These are phyloP conservation scores for Calyptomena viridis DNA, from an alignment of 2,113 vertebrate species.

Conservation along the genomic window DNA sequence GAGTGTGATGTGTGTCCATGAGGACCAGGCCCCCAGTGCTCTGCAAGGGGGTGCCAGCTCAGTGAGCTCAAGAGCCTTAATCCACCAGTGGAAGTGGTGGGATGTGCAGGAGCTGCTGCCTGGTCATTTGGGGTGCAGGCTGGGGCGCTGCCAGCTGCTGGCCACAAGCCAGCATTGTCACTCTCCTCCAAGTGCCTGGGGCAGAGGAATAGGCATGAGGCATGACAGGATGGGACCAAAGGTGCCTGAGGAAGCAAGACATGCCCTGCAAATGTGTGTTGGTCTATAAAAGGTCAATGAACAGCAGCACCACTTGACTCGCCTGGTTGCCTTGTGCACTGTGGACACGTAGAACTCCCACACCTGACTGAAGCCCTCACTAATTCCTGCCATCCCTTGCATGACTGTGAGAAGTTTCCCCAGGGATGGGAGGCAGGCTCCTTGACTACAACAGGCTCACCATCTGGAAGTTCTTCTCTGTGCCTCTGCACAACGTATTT, in stretches of 20 bases:
- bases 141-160: neutral
- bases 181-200: neutral
- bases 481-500: neutral
- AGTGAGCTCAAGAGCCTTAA: fast-evolving
- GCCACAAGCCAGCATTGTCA: neutral
- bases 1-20: fast-evolving
- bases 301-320: fast-evolving
- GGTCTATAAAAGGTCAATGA: neutral
- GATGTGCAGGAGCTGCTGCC: fast-evolving
- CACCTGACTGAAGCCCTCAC: neutral
- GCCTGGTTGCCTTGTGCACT: fast-evolving
- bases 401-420: fast-evolving
- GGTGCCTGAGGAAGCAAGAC: fast-evolving
- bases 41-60: neutral
- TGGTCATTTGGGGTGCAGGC: neutral
- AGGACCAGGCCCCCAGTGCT: neutral
- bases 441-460: neutral
- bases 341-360: neutral
- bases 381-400: neutral
- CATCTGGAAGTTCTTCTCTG: neutral
- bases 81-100: neutral
- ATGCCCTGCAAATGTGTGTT: fast-evolving
- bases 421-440: neutral
- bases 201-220: neutral
- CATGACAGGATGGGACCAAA: neutral